Evolutionary conservation across 2,888 invertebrate genomes (phyloP).

Genomic region (Ariolimax columbianus): DNA sequence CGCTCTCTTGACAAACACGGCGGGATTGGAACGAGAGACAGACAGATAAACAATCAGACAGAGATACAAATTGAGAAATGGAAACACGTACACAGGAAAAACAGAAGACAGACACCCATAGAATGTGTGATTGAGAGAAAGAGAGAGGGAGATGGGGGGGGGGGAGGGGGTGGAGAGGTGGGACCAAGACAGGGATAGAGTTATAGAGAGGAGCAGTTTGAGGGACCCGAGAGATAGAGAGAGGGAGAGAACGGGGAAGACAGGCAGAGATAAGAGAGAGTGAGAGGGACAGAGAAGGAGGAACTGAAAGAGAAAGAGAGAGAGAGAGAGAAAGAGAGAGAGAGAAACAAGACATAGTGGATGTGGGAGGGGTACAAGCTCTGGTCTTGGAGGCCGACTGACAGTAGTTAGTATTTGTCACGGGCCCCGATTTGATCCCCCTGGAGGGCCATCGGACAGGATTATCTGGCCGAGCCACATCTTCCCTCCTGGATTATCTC

Average conservation of each 20-base stretch:
- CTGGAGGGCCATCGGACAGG: constrained; percentile 2
- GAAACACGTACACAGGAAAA: no score
- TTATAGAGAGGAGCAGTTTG: not conserved
- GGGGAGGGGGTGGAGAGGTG: not conserved
- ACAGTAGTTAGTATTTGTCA: not conserved
- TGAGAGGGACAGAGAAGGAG: not conserved
- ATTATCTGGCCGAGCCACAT: not conserved
- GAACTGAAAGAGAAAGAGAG: not conserved
- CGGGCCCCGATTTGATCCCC: not conserved
- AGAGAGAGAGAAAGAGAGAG: constrained; percentile 6
- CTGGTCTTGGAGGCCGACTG: not conserved
- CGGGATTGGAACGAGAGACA: no score
- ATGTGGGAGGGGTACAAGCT: not conserved
- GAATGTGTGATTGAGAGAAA: not conserved
- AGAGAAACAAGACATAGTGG: not conserved
- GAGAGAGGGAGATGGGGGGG: not conserved
- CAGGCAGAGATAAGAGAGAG: not conserved
- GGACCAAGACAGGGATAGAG: not conserved
- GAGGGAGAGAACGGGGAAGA: not conserved
- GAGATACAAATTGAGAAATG: no score
- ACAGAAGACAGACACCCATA: no score
- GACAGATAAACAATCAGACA: no score
- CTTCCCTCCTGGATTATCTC: constrained; percentile 13
- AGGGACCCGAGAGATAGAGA: not conserved
- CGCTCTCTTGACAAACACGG: no score